A percentile compares a stretch with the other conserved stretches of the same genome.
Evolutionary conservation across 2,113 vertebrate species (phyloP).

Genomic region (Notiomystis cincta): DNA sequence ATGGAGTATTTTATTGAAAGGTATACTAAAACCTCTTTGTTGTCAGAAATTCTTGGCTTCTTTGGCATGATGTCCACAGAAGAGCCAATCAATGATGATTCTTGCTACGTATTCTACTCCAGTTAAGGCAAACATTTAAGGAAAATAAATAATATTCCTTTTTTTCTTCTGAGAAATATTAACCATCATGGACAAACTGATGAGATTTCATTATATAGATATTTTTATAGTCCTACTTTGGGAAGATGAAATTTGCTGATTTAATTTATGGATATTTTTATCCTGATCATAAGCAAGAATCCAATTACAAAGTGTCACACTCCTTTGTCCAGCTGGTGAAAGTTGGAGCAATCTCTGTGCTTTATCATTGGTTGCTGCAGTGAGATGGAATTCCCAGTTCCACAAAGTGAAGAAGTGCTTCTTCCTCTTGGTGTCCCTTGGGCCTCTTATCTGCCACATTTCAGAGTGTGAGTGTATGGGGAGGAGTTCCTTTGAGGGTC

Average conservation of each 20-base stretch:
- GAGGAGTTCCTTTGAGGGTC: background rate
- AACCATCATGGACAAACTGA: accelerated
- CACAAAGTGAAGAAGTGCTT: background rate
- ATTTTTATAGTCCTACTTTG: background rate
- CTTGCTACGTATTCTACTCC: background rate
- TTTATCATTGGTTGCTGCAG: background rate
- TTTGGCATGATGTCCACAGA: background rate
- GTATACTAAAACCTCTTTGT: background rate
- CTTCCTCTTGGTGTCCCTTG: background rate
- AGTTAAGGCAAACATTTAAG: background rate
- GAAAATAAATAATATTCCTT: background rate
- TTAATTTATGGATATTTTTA: background rate
- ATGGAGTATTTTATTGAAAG: background rate
- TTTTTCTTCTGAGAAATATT: background rate
- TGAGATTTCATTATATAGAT: background rate
- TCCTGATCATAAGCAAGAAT: background rate
- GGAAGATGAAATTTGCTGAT: background rate
- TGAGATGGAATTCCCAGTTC: background rate
- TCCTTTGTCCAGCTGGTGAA: background rate
- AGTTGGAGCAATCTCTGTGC: background rate
- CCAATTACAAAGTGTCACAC: background rate
- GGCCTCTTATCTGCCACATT: too few species aligned
- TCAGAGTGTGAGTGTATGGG: accelerated
- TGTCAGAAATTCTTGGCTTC: background rate
- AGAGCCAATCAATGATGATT: background rate